These are phyloP conservation scores for Ctenoplectra terminalis DNA, from an alignment of 1,140 invertebrate species.

Conservation along the genomic window DNA sequence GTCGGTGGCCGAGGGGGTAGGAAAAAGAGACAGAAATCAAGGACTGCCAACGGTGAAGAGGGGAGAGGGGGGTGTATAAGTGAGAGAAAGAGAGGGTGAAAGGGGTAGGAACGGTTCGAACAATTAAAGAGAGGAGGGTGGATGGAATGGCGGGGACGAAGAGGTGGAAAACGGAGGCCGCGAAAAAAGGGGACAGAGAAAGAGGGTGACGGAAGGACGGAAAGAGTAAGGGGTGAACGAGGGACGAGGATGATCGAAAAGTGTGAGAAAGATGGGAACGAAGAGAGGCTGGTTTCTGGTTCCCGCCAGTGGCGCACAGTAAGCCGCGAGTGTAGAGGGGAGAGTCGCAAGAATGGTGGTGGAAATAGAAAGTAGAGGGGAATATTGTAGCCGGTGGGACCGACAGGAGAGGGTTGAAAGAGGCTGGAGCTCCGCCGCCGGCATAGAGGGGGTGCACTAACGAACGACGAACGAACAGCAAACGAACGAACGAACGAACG, in stretches of 20 bases:
- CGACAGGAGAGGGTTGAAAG: slow-evolving; percentile 51
- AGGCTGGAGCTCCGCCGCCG: slow-evolving; percentile 47
- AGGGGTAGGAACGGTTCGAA: too few relatives aligned
- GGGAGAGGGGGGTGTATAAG: slow-evolving; percentile 41
- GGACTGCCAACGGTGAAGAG: slow-evolving; percentile 20
- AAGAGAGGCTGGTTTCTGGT: slow-evolving; percentile 20
- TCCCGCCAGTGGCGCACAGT: slow-evolving; percentile 41
- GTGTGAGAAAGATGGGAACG: slow-evolving; percentile 19
- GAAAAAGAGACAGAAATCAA: slow-evolving; percentile 48
- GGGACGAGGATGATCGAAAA: slow-evolving; percentile 10
- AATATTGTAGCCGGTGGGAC: slow-evolving; percentile 43
- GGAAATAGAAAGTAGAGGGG: slow-evolving; percentile 55
- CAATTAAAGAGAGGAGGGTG: slow-evolving; percentile 33
- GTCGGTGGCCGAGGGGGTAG: slow-evolving; percentile 1
- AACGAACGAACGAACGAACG: slow-evolving; percentile 74
- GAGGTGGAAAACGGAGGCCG: slow-evolving; percentile 45
- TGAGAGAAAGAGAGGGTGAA: too few relatives aligned
- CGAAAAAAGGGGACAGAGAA: slow-evolving; percentile 46
- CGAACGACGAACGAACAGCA: slow-evolving; percentile 70
- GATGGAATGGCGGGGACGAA: slow-evolving; percentile 33
- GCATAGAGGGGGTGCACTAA: slow-evolving; percentile 61
- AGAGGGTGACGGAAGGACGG: slow-evolving; percentile 13
- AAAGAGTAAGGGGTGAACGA: slow-evolving; percentile 1
- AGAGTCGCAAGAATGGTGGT: slow-evolving; percentile 35
- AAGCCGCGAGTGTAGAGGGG: slow-evolving; percentile 13